Evolutionary conservation across 1,140 invertebrate genomes (phyloP), one percentile per base, ranked within the genome.

Genomic region (Bombus soroeensis): DNA sequence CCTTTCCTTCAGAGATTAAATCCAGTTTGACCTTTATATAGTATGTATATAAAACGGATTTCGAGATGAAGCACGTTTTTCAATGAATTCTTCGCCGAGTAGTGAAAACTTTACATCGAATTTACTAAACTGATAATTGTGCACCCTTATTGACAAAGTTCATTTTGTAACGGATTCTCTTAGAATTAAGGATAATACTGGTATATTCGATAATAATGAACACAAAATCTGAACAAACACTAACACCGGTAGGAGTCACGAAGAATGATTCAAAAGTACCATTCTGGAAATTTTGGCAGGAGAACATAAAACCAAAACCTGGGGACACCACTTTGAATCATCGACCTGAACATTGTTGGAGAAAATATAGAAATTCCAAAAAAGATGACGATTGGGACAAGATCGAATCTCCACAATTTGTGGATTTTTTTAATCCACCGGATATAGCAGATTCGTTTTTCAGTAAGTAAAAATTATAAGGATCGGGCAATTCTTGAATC

Each of bases 331-430:
- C 62, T 71, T 18, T 6, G 5, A 53, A 53, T 22, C 18, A 2
- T 8, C 47, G 5, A 53, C 0, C 1, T 22, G 18, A 0, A 0
- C 0, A 53, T 22, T 1, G 18, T 53, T 79, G 57, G 70, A 39
- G 3, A 6, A 70, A 73, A 39, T 74, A 68, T 34, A 81, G 66
- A 72, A 77, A 68, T 59, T 5, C 39, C 1, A 25, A 2, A 13
- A 66, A 53, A 8, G 43, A 77, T 4, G 72, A 81, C 0, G 73
- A 70, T 22, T 92, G 85, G 86, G 86, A 86, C 22, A 1, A 0
- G 8, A 72, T 91, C 1, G 79, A 90, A 4, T 88, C 85, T 3
- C 85, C 91, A 10, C 73, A 87, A n/a, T 92, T 89, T 22, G 47
- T 91, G 0, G 85, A 90, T 76, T 89, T 91, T 57, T 12, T 62